Evolutionary conservation across 2,797 vertebrate genomes (phyloP).

Genomic region (Gymnoscopelus microlampas): DNA sequence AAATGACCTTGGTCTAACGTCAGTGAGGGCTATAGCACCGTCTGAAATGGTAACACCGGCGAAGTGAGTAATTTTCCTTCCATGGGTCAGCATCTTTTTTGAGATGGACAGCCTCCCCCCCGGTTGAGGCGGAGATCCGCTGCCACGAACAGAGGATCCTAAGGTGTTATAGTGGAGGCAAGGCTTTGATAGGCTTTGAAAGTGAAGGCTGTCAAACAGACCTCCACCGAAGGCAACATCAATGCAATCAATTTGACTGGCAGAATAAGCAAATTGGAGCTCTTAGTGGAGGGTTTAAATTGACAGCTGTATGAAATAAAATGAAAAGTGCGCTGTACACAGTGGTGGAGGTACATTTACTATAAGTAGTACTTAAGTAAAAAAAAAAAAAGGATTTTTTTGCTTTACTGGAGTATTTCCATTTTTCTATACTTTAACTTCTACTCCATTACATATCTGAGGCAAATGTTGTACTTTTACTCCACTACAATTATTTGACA

Average conservation of each 20-base stretch:
- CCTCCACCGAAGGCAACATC: conserved; percentile 9
- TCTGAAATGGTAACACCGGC: conserved; percentile 73
- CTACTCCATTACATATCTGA: no score
- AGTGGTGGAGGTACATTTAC: no score
- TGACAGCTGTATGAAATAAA: background rate
- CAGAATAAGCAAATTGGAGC: conserved; percentile 18
- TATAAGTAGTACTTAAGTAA: no score
- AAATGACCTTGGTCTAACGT: conserved; percentile 80
- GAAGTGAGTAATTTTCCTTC: conserved; percentile 76
- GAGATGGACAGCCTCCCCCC: conserved; percentile 40
- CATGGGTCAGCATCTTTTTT: conserved; percentile 75
- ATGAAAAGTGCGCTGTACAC: conserved; percentile 7
- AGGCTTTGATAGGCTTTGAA: conserved; percentile 4
- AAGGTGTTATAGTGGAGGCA: conserved; percentile 31
- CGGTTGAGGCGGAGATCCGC: conserved; percentile 42
- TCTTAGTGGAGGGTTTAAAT: background rate
- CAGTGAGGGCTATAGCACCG: conserved; percentile 54
- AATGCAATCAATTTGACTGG: conserved; percentile 49
- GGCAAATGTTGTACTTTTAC: no score
- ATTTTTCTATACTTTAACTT: no score
- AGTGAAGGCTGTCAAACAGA: conserved; percentile 16
- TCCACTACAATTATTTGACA: no score
- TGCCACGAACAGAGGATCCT: conserved; percentile 38
- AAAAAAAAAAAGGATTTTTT: no score
- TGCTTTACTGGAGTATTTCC: no score